Evolutionary conservation across 1,140 invertebrate genomes (phyloP).

Genomic region (Sesamia nonagrioides): DNA sequence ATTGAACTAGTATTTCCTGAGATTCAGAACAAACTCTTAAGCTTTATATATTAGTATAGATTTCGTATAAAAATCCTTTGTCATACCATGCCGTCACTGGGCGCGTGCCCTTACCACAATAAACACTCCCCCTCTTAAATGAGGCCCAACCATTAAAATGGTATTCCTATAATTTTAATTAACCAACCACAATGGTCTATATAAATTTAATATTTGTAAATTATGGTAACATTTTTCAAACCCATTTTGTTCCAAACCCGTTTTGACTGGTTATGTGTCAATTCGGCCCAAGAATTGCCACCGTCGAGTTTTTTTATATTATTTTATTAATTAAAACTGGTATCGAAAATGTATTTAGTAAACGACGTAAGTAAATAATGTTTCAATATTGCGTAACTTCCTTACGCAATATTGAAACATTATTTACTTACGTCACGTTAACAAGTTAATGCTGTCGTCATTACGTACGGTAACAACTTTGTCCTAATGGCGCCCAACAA

Average conservation of each 20-base stretch:
- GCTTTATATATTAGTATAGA: too few relatives aligned
- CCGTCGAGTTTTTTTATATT: slow-evolving; percentile 20
- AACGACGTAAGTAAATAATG: slow-evolving; percentile 2
- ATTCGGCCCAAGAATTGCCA: slow-evolving; percentile 39
- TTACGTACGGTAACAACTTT: not conserved
- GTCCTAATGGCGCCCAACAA: not conserved
- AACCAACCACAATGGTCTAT: not conserved
- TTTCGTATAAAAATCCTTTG: too few relatives aligned
- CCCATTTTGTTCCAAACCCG: slow-evolving; percentile 41
- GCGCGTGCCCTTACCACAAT: too few relatives aligned
- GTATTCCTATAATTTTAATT: not conserved
- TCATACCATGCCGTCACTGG: too few relatives aligned
- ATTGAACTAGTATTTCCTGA: too few relatives aligned
- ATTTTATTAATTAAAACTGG: slow-evolving; percentile 26
- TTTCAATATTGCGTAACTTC: not conserved
- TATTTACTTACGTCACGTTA: not conserved
- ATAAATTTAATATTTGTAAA: slow-evolving; percentile 21
- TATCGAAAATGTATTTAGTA: not conserved
- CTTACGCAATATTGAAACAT: not conserved
- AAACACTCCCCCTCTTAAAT: too few relatives aligned
- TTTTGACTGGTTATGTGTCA: slow-evolving; percentile 44
- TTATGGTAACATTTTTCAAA: slow-evolving; percentile 41
- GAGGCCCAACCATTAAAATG: not conserved
- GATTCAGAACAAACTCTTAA: too few relatives aligned
- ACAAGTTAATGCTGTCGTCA: not conserved